Evolutionary conservation across 2,113 vertebrate species (phyloP), one percentile per base, ranked within the genome.

Genomic region (Takifugu bimaculatus): DNA sequence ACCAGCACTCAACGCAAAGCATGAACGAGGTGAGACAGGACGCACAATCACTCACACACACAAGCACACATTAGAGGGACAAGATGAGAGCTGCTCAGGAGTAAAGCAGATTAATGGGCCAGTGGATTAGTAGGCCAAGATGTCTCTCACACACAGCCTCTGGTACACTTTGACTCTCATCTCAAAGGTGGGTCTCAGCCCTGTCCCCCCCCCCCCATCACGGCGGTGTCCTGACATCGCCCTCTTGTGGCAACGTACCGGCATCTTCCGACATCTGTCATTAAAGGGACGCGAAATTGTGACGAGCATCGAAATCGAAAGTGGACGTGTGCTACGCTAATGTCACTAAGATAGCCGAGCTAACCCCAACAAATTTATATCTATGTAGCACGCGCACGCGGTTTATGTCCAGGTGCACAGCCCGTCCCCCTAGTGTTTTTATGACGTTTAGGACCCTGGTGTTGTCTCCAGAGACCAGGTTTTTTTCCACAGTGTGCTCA

Each of bases 111-210:
- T 88, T 82, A 85, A 77, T 83, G 68, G 74, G 69, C 62, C 69
- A 78, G 55, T 84, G 73, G 85, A 87, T 84, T 83, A 87, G 69
- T 76, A 75, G 79, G 79, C 60, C 84, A 84, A 82, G 73, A 85
- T 83, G 77, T 75, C 79, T 62, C 43, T 61, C 54, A 54, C 48
- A 50, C 44, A 57, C 50, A 64, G 32, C 65, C 62, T 57, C 64
- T 57, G 49, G 42, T 55, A 56, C 12, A 35, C 52, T 12, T 44
- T 9, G 26, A 45, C 60, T 77, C 66, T 67, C 65, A 81, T 68
- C 60, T 57, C 68, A 14, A 56, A 48, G 50, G 67, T 32, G 65
- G 11, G 1, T 39, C 7, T 9, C 7, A 11, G 35, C 35, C 35
- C 32, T 35, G 32, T 4, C 32, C 32, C 32, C 32, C 35, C 35